These are phyloP conservation scores for Streptopelia turtur DNA, from an alignment of 2,797 vertebrate genomes.

Conservation along the genomic window DNA sequence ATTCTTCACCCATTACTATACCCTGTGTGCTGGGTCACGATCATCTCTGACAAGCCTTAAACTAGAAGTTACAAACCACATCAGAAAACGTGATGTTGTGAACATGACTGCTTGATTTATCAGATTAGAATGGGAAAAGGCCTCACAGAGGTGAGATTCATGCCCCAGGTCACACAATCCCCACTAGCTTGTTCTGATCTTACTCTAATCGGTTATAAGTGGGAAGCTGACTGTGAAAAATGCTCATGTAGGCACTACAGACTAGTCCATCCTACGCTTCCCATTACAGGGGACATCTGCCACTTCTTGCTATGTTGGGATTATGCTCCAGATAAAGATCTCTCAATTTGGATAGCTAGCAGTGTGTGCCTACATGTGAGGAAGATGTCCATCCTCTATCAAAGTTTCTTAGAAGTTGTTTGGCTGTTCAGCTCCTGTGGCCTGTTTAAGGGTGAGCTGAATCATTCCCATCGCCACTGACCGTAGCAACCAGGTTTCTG, in stretches of 20 bases:
- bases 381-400: not conserved
- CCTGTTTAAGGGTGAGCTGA: not conserved
- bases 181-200: not conserved
- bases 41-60: not conserved
- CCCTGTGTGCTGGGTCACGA: not conserved
- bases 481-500: not conserved
- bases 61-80: not conserved
- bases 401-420: not conserved
- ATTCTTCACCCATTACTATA: not conserved
- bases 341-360: not conserved
- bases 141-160: not conserved
- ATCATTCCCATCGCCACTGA: not conserved
- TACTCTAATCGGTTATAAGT: not conserved
- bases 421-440: not conserved
- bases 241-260: not conserved
- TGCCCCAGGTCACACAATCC: not conserved
- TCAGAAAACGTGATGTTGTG: not conserved
- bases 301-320: not conserved
- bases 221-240: not conserved
- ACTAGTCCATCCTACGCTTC: not conserved
- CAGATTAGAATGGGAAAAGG: not conserved
- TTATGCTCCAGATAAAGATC: not conserved
- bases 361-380: not conserved
- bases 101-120: not conserved
- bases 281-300: not conserved